These are phyloP conservation scores for Sebastes steindachneri DNA, from an alignment of 2,797 vertebrate species.

Conservation along the genomic window DNA sequence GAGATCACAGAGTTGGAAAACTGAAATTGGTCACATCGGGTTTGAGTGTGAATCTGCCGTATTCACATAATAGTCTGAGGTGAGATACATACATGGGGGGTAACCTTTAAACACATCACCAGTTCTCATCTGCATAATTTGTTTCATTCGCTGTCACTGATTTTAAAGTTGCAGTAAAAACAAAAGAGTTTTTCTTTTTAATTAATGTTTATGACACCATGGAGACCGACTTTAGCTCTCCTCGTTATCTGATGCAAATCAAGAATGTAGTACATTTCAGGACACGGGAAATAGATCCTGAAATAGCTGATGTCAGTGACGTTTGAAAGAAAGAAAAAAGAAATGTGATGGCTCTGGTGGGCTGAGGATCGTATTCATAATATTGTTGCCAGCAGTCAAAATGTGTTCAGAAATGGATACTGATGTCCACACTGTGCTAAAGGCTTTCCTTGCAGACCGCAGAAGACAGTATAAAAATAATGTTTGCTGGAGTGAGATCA, in stretches of 20 bases:
- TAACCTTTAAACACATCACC: slow-evolving; percentile 11
- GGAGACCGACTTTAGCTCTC: neutral
- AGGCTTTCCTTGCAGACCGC: neutral
- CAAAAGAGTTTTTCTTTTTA: neutral
- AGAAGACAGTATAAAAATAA: slow-evolving; percentile 5
- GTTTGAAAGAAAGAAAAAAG: neutral
- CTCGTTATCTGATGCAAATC: neutral
- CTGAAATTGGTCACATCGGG: neutral
- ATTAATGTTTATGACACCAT: neutral
- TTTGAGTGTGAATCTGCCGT: neutral
- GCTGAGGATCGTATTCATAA: neutral
- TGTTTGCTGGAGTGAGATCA: slow-evolving; percentile 8
- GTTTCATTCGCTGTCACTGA: neutral
- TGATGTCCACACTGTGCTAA: neutral
- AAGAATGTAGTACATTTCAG: neutral
- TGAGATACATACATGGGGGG: neutral
- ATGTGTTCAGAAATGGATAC: neutral
- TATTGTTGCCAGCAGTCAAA: neutral
- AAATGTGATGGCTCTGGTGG: neutral
- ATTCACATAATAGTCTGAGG: neutral
- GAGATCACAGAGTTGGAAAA: neutral
- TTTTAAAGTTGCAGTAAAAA: neutral
- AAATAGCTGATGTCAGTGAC: neutral
- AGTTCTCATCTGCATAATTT: neutral
- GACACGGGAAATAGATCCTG: neutral